These are phyloP conservation scores for Sycobia sp. DNA, from an alignment of 1,140 invertebrate genomes.

Conservation along the genomic window DNA sequence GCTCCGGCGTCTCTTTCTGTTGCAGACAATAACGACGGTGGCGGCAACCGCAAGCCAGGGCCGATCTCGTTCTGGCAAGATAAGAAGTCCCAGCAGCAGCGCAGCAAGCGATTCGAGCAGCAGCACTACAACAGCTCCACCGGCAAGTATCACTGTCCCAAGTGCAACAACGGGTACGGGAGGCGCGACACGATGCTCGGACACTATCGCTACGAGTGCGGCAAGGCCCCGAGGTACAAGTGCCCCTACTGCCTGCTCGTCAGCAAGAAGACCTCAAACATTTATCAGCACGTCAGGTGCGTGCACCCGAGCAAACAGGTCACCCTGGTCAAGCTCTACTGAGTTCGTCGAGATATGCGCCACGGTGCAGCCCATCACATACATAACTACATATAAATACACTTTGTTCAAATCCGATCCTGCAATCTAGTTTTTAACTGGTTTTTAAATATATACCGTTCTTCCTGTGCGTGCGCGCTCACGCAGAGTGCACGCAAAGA, in stretches of 20 bases:
- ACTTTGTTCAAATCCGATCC: too few relatives aligned
- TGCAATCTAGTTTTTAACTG: too few relatives aligned
- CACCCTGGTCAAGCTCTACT: slow-evolving; percentile 52
- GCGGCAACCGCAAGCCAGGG: too few relatives aligned
- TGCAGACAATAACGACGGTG: too few relatives aligned
- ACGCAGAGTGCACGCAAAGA: too few relatives aligned
- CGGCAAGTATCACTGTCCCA: slow-evolving; percentile 58
- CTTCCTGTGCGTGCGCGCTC: too few relatives aligned
- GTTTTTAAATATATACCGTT: too few relatives aligned
- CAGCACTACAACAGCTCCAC: slow-evolving; percentile 50
- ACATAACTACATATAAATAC: too few relatives aligned
- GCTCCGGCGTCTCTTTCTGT: slow-evolving; percentile 43
- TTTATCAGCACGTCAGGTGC: slow-evolving; percentile 55
- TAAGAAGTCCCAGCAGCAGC: too few relatives aligned
- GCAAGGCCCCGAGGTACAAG: slow-evolving; percentile 66
- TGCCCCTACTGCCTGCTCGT: slow-evolving; percentile 62
- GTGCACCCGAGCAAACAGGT: slow-evolving; percentile 52
- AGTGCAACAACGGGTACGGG: slow-evolving; percentile 57
- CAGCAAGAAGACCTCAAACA: slow-evolving; percentile 57
- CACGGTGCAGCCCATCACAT: too few relatives aligned
- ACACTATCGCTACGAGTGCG: slow-evolving; percentile 65
- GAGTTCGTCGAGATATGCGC: too few relatives aligned
- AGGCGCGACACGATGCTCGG: slow-evolving; percentile 56
- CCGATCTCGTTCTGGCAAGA: too few relatives aligned
- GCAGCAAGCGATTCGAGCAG: slow-evolving; percentile 1